A percentile compares a stretch with the other conserved stretches of the same genome.
These are phyloP conservation scores for Porites lutea DNA, from an alignment of 64 coral and sea anemone genomes.

Conservation along the genomic window DNA sequence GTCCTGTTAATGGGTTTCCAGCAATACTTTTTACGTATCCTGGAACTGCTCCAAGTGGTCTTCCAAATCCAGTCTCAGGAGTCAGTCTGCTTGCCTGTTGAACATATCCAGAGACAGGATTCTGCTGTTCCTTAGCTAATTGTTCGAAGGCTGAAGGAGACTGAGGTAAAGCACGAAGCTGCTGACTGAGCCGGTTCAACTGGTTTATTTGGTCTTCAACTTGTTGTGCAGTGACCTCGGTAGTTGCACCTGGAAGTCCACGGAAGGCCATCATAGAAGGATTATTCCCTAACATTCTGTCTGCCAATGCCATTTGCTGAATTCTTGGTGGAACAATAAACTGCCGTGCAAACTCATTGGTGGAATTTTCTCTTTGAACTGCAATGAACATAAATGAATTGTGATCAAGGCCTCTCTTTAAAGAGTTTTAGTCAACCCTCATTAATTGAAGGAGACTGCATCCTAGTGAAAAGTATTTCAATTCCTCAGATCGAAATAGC, in stretches of 20 bases:
- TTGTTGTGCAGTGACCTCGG: conserved; percentile 22
- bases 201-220: conserved; percentile 38
- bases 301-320: neutral
- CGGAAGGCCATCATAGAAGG: neutral
- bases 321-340: conserved; percentile 24
- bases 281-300: neutral
- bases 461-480: no score
- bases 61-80: conserved; percentile 8
- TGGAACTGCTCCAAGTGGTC: conserved; percentile 7
- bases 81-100: neutral
- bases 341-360: conserved; percentile 5
- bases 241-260: conserved; percentile 1
- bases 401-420: neutral
- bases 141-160: neutral
- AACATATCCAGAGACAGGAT: neutral
- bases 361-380: conserved; percentile 33
- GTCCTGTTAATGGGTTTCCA: conserved; percentile 65
- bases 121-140: neutral
- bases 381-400: neutral
- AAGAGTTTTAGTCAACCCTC: no score
- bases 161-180: neutral
- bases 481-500: no score
- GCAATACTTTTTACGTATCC: conserved; percentile 22
- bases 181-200: conserved; percentile 4
- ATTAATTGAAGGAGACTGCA: no score